Evolutionary conservation across 2,797 vertebrate genomes (phyloP).

Genomic region (Enteromius thamalakanensis): DNA sequence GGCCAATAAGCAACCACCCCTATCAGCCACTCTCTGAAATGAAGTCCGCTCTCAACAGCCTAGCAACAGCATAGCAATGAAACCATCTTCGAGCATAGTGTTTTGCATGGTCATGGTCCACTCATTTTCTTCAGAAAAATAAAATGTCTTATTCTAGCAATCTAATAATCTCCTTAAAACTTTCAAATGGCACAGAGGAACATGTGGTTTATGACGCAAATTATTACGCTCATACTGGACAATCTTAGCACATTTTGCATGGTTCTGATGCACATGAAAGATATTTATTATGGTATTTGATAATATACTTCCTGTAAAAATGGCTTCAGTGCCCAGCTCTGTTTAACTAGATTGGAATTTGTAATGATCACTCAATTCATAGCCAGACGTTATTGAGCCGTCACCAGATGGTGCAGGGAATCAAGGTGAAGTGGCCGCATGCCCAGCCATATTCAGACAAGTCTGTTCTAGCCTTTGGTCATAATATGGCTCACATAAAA

Average conservation of each 20-base stretch:
- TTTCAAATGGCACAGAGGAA: not conserved
- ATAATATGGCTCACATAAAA: constrained; percentile 34
- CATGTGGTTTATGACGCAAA: not conserved
- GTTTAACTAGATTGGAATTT: constrained; percentile 27
- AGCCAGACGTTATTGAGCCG: constrained; percentile 17
- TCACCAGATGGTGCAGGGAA: constrained; percentile 29
- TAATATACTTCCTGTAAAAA: constrained; percentile 19
- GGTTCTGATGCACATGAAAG: not conserved
- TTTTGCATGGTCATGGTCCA: not conserved
- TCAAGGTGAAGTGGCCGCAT: constrained; percentile 15
- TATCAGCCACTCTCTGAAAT: not conserved
- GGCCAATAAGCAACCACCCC: not conserved
- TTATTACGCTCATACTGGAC: not conserved
- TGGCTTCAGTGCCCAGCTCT: not conserved
- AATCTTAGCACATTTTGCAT: not conserved
- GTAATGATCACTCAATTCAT: constrained; percentile 32
- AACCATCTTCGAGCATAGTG: not conserved
- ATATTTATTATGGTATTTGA: constrained; percentile 4
- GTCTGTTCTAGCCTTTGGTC: constrained; percentile 22
- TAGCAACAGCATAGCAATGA: constrained; percentile 2
- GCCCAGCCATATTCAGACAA: constrained; percentile 19
- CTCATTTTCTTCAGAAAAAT: not conserved
- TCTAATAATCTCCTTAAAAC: not conserved
- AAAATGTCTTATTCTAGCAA: too few species aligned
- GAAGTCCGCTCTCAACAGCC: not conserved